Conservation (phyloP, 2,113 vertebrate genomes). For the Chloropsis cyanopogon region DNA sequence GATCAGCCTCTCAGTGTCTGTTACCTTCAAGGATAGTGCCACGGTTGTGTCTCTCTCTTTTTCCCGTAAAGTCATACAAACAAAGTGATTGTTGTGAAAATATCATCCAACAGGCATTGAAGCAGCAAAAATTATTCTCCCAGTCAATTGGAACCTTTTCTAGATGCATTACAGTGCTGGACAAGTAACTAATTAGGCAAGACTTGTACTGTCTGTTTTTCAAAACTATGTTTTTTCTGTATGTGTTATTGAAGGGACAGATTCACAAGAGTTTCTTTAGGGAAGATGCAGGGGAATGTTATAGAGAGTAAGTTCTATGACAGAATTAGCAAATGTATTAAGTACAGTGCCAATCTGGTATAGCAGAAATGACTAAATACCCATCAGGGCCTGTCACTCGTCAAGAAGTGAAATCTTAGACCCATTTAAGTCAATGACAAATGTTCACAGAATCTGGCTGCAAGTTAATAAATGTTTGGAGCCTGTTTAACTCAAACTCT, state of each 20-base stretch:
- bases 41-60: neutral
- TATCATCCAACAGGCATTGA: neutral
- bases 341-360: slow-evolving; percentile 64
- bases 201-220: slow-evolving; percentile 1
- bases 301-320: slow-evolving; percentile 60
- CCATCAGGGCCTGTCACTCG: slow-evolving; percentile 66
- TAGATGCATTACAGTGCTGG: neutral
- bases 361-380: slow-evolving; percentile 66
- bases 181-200: slow-evolving; percentile 33
- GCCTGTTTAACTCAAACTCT: slow-evolving; percentile 42
- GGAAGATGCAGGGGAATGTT: slow-evolving; percentile 47
- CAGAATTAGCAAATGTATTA: slow-evolving; percentile 70
- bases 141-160: neutral
- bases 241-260: slow-evolving; percentile 27
- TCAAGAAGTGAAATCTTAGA: slow-evolving; percentile 67
- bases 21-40: neutral
- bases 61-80: neutral
- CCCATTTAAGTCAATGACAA: slow-evolving; percentile 66
- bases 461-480: slow-evolving; percentile 68
- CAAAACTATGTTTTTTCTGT: neutral
- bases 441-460: slow-evolving; percentile 68
- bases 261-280: slow-evolving; percentile 46
- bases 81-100: neutral
- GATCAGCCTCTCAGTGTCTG: neutral
- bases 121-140: neutral